Evolutionary conservation across 2,797 vertebrate species (phyloP), one percentile per base, ranked within the genome.

Genomic region (Esox lucius): DNA sequence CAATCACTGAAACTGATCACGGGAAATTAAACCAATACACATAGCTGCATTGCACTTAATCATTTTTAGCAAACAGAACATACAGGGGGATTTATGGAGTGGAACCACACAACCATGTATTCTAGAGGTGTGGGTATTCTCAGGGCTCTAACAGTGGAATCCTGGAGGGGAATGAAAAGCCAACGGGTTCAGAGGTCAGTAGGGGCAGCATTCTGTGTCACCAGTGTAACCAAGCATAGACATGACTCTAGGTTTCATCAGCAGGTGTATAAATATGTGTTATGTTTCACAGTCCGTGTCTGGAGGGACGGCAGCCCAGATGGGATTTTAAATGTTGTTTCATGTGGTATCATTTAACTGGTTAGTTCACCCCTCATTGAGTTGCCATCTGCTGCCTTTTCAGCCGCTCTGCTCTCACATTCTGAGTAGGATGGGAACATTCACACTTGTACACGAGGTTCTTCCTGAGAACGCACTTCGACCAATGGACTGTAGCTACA

Each of bases 291-390:
- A 84, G 88, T 71, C 85, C 85, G 73, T 82, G 79, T 93, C 92
- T 16, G 1, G 86, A 79, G 92, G 94, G 92, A 93, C 86, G 72
- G 78, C 81, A 74, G 88, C 92, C 91, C 95, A 98, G 96, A 96
- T 95, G 94, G 95, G 91, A 91, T 88, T 92, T 93, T 88, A 94
- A 96, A 94, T 86, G 93, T 91, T 94, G 92, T 95, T 96, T 96
- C 89, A 92, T 91, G 90, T 95, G 82, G 80, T 91, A 94, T 90
- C 93, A 90, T 94, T 93, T 95, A 97, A 94, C 95, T 92, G 94
- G 94, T 96, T 95, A 83, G 89, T 94, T 95, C 91, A 95, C 90
- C 95, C 95, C 94, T 98, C 95, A 95, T 95, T 96, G 95, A 90
- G 90, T 93, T 81, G 82, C 97, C 96, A 97, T 98, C 97, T 97